Percentiles rank a stretch among this genome's conserved stretches.
Evolutionary conservation across 1,140 invertebrate genomes (phyloP).

Genomic region (Ceratina calcarata): DNA sequence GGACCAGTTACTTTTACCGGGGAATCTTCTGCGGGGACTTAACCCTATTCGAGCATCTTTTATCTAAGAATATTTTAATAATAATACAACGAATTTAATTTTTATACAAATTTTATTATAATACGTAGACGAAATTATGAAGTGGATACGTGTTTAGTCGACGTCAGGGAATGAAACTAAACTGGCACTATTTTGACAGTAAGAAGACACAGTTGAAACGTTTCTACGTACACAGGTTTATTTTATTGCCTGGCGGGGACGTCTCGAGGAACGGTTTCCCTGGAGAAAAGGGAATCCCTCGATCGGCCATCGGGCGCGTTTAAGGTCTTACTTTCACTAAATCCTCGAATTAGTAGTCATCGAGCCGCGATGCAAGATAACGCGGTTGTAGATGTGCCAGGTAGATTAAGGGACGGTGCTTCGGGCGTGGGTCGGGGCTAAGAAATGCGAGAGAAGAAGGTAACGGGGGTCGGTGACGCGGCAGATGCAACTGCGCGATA

Average conservation of each 20-base stretch:
- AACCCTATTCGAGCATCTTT: neutral
- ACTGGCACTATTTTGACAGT: too few species aligned
- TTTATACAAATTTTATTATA: too few species aligned
- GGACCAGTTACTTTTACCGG: constrained; percentile 65
- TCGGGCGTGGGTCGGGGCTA: constrained; percentile 25
- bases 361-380: constrained; percentile 76
- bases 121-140: too few species aligned
- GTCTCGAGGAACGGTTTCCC: too few species aligned
- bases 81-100: too few species aligned
- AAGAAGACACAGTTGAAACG: too few species aligned
- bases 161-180: too few species aligned
- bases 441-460: constrained; percentile 51
- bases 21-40: constrained; percentile 3
- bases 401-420: constrained; percentile 66
- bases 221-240: too few species aligned
- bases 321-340: constrained; percentile 73
- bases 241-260: too few species aligned
- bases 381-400: constrained; percentile 68
- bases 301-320: constrained; percentile 57
- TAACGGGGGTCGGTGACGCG: constrained; percentile 71
- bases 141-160: too few species aligned
- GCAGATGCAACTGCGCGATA: constrained; percentile 72
- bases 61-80: too few species aligned
- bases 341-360: constrained; percentile 78
- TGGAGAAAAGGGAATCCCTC: neutral